These are phyloP conservation scores for Meda fulgida DNA, from an alignment of 2,797 vertebrate genomes.

Conservation along the genomic window DNA sequence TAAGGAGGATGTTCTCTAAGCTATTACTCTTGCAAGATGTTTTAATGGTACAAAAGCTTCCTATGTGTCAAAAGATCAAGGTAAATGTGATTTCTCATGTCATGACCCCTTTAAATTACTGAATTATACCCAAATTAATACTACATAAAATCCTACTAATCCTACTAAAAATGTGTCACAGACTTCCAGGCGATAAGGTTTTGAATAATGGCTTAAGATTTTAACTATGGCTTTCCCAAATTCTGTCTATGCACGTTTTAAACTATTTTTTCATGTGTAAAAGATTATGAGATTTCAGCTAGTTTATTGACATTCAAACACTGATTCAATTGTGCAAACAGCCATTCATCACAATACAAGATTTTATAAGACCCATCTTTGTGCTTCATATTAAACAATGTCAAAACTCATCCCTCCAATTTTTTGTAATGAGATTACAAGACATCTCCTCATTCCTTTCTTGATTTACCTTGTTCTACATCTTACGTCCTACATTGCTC, in stretches of 20 bases:
- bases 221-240: too few species aligned
- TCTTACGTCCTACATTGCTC: neutral
- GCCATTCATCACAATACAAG: constrained; percentile 27
- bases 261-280: neutral
- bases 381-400: constrained; percentile 45
- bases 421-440: constrained; percentile 37
- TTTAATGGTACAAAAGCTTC: too few species aligned
- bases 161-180: too few species aligned
- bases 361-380: constrained; percentile 38
- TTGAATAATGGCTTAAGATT: too few species aligned
- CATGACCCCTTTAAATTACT: too few species aligned
- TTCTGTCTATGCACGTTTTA: neutral
- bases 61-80: too few species aligned
- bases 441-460: constrained; percentile 26
- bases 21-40: too few species aligned
- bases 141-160: too few species aligned
- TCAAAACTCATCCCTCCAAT: constrained; percentile 37
- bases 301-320: neutral
- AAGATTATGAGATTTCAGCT: constrained; percentile 27
- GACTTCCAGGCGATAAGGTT: too few species aligned
- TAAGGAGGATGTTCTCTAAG: too few species aligned
- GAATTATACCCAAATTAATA: too few species aligned
- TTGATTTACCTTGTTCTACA: constrained; percentile 36
- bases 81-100: too few species aligned
- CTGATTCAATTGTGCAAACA: constrained; percentile 10